Evolutionary conservation across 2,888 invertebrate species (phyloP).

Genomic region (Zaprionus bogoriensis): DNA sequence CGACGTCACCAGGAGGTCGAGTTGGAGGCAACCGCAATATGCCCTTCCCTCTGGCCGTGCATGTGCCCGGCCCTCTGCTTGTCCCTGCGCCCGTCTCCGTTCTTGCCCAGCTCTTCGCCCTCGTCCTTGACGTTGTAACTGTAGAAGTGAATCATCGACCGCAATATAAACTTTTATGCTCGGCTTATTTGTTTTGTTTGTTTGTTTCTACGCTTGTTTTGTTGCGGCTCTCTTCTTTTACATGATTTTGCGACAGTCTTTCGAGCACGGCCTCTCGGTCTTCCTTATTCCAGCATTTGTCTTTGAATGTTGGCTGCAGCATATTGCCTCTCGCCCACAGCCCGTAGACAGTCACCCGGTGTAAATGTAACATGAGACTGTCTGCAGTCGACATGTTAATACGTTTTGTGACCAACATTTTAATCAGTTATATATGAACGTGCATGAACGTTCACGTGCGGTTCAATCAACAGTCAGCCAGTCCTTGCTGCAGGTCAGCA

Average conservation of each 20-base stretch:
- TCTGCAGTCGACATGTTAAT: constrained; percentile 69
- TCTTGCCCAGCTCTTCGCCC: constrained; percentile 2
- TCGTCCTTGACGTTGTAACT: constrained; percentile 22
- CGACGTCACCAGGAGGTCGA: constrained; percentile 42
- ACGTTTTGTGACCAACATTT: constrained; percentile 70
- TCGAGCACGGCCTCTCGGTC: no score
- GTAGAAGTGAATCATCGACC: constrained; percentile 72
- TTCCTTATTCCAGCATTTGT: constrained; percentile 35
- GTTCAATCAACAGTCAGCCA: neutral
- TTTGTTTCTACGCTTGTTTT: constrained; percentile 38
- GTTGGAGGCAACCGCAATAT: constrained; percentile 52
- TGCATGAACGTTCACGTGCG: neutral
- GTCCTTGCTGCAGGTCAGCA: neutral
- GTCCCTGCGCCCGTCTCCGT: neutral
- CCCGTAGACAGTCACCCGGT: neutral
- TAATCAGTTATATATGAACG: constrained; percentile 53
- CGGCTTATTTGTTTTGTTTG: constrained; percentile 76
- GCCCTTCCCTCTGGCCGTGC: constrained; percentile 9
- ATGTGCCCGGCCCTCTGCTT: neutral
- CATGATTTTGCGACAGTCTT: constrained; percentile 44
- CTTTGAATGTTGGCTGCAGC: constrained; percentile 25
- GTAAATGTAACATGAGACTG: constrained; percentile 29
- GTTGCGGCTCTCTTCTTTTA: constrained; percentile 54
- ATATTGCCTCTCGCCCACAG: neutral
- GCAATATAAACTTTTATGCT: constrained; percentile 77